Conservation (phyloP, 2,888 invertebrate genomes). For the Leucophenga montana region DNA sequence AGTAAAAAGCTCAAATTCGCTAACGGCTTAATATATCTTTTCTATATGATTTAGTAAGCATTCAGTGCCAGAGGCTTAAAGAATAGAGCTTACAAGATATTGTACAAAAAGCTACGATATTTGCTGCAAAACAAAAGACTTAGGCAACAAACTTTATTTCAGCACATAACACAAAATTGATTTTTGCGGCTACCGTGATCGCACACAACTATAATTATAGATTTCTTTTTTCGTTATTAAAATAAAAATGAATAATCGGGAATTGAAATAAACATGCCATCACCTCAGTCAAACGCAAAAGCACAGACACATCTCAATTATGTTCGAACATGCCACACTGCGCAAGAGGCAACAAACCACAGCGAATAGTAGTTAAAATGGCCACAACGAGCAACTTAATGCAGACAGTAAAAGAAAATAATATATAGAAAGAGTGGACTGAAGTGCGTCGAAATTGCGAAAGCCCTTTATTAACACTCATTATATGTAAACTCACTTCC, state of each 20-base stretch:
- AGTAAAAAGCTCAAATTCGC: neutral
- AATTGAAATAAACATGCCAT: constrained; percentile 3
- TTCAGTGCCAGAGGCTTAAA: neutral
- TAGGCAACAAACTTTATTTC: constrained; percentile 58
- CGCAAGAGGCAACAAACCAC: neutral
- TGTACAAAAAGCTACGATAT: too few relatives aligned
- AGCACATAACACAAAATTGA: constrained; percentile 19
- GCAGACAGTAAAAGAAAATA: neutral
- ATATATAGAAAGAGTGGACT: neutral
- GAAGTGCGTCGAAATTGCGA: too few relatives aligned
- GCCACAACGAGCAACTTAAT: neutral
- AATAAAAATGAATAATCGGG: neutral
- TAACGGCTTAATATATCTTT: too few relatives aligned
- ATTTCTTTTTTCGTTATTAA: neutral
- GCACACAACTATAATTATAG: constrained; percentile 15
- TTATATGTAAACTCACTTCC: neutral
- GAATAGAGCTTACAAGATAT: too few relatives aligned
- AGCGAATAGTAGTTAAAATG: neutral
- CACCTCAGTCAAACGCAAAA: neutral
- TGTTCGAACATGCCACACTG: constrained; percentile 10
- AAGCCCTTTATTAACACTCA: constrained; percentile 1
- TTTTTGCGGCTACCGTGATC: constrained; percentile 22
- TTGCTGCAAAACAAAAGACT: constrained; percentile 58
- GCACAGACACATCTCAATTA: constrained; percentile 21
- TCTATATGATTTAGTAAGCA: neutral